These are phyloP conservation scores for Epistrophe eligans DNA, from an alignment of 2,888 invertebrate genomes.

Conservation along the genomic window DNA sequence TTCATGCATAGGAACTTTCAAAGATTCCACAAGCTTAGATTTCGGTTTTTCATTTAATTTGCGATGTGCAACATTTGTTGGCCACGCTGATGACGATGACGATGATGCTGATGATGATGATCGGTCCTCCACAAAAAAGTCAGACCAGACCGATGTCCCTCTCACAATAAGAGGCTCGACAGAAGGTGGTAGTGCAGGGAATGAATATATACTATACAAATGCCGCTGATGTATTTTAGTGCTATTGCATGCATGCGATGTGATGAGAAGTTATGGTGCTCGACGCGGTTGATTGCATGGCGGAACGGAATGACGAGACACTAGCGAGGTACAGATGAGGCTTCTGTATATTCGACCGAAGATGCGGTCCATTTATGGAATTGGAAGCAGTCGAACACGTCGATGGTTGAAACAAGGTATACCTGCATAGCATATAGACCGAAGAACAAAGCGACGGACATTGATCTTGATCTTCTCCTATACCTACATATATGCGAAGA, in stretches of 20 bases:
- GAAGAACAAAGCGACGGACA: constrained; percentile 72
- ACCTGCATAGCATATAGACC: constrained; percentile 14
- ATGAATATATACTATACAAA: constrained; percentile 18
- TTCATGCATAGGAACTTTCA: constrained; percentile 19
- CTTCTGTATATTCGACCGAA: constrained; percentile 53
- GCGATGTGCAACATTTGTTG: constrained; percentile 75
- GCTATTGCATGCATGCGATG: constrained; percentile 75
- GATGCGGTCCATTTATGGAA: constrained; percentile 73
- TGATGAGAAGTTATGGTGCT: constrained; percentile 74
- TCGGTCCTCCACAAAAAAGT: constrained; percentile 46
- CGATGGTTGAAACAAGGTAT: constrained; percentile 56
- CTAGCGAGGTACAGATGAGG: constrained; percentile 44
- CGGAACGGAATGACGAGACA: constrained; percentile 62
- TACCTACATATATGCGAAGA: background rate
- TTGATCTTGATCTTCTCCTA: constrained; percentile 68
- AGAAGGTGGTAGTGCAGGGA: constrained; percentile 62
- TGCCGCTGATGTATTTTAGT: constrained; percentile 74
- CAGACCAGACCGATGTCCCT: constrained; percentile 34
- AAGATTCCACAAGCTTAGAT: constrained; percentile 68
- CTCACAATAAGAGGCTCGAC: constrained; percentile 14
- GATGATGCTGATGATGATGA: constrained; percentile 56
- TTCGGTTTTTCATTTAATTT: constrained; percentile 74
- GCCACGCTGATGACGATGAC: constrained; percentile 63
- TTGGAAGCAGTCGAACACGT: constrained; percentile 73
- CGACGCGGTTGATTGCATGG: constrained; percentile 38